Evolutionary conservation across 2,888 invertebrate genomes (phyloP), one percentile per base, ranked within the genome.

Genomic region (Dolichomitus sp.): DNA sequence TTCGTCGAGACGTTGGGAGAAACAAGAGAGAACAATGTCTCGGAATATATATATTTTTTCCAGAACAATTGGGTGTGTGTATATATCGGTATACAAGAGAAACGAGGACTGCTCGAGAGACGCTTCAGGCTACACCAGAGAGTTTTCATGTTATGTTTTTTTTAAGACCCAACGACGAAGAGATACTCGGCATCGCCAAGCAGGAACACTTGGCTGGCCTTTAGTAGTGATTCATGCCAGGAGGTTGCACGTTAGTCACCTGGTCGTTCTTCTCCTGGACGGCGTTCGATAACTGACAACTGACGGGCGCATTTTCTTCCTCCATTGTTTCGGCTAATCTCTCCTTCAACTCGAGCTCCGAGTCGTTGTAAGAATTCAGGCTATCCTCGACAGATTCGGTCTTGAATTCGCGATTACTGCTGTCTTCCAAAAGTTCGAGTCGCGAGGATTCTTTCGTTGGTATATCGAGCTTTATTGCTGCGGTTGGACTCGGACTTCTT

Each of bases 241-340:
- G 90, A 90, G 70, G 80, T 81, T 90, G 87, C 89, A 87, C 90
- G 88, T 89, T 91, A 91, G 90, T 92, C 92, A 92, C 92, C 92
- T 92, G 92, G 86, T 91, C 89, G 85, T 89, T 86, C 78, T 90
- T 86, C 78, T 90, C 90, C 89, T 89, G 84, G 87, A 85, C 83
- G 87, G 75, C 78, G 75, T 68, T 79, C 80, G 80, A 72, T 84
- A 86, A 81, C 68, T 81, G 69, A 83, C 72, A 69, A 74, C 86
- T 83, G 87, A 86, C 76, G 86, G 83, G 85, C 85, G 85, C 70
- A 77, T 75, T 85, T 82, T 88, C 87, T 85, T 85, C 87, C 85
- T 85, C 83, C 78, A 80, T 83, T 78, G 88, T 85, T 75, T 89
- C 88, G 80, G 89, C 87, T 85, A 91, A 88, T 84, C 90, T 89